phyloP scores from a whole-genome alignment of 1,140 invertebrate species.

The Contarinia nasturtii region DNA sequence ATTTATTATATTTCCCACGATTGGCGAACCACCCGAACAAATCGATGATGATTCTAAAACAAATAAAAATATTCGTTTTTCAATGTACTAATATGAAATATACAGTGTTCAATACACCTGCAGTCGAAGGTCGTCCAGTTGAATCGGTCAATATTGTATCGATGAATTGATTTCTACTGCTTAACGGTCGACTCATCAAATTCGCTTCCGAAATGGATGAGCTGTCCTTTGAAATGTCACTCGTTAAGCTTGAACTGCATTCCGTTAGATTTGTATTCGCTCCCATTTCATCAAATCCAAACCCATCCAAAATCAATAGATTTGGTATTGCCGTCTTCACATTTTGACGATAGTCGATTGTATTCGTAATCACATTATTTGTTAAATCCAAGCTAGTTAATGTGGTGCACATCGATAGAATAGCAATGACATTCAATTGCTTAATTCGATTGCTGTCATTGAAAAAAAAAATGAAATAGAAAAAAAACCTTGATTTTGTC shows the following conservation, averaged over 20 bases:
- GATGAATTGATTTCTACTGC: neutral
- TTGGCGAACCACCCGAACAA: neutral
- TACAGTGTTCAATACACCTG: too few species aligned
- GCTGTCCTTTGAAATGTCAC: neutral
- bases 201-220: neutral
- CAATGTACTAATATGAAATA: neutral
- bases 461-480: neutral
- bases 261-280: neutral
- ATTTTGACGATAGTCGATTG: conserved; percentile 18
- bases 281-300: conserved; percentile 5
- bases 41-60: neutral
- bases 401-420: conserved; percentile 24
- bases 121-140: too few species aligned
- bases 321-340: conserved; percentile 22
- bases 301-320: conserved; percentile 23
- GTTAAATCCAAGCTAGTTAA: conserved; percentile 23
- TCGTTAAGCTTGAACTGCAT: neutral
- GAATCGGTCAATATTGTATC: neutral
- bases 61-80: neutral
- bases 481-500: neutral
- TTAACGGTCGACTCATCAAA: neutral
- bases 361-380: conserved; percentile 23
- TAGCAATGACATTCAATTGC: conserved; percentile 20
- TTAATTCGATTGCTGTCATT: conserved; percentile 20
- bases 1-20: conserved; percentile 1